Base-by-base conservation (phyloP, 2,797 vertebrate species). In the Champsocephalus esox region DNA sequence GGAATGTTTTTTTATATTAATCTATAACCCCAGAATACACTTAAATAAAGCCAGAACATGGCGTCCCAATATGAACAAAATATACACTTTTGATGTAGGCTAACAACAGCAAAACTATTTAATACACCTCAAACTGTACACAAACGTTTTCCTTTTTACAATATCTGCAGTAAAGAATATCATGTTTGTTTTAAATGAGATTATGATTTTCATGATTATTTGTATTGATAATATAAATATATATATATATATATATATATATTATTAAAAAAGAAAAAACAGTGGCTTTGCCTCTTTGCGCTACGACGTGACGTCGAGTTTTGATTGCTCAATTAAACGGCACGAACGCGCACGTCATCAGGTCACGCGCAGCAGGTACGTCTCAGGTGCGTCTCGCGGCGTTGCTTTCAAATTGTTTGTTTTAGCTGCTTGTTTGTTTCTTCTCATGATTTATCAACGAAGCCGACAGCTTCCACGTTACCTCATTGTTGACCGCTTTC, bases 361-460 rank as follows among this genome's bases (percentile, higher is more conserved):
- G 12, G 16, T 46, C 3, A 41, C 67, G 77, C 46, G 58, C 67
- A 41, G 34, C 24, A 71, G 49, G 67, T 58, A 87, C 67, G 84
- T 56, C 19, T 41, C 48, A 3, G 7, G 59, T 38, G 34, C 34
- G 6, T 45, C 55, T 50, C 34, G 1, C 19, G 12, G 84, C 63
- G 82, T 81, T 21, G 50, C 7, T 48, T 84, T 91, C 55, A 90
- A 91, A 88, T 80, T 38, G 83, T 84, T 86, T 80, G 85, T 1
- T 7, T 65, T 12, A 62, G 58, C 69, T 4, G 7, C 3, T 17
- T 4, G 38, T 19, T 1, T 48, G 41, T 3, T 14, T 11, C 2
- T 16, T 12, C 11, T 17, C 3, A 3, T 3, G 46, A 21, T 46
- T 9, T 52, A 12, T 44, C 17, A 12, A 10, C 43, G 24, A 3